Percentiles rank a stretch among this genome's conserved stretches.
These are phyloP conservation scores for Dicyrtoma fusca DNA, from an alignment of 2,888 invertebrate species.

Conservation along the genomic window DNA sequence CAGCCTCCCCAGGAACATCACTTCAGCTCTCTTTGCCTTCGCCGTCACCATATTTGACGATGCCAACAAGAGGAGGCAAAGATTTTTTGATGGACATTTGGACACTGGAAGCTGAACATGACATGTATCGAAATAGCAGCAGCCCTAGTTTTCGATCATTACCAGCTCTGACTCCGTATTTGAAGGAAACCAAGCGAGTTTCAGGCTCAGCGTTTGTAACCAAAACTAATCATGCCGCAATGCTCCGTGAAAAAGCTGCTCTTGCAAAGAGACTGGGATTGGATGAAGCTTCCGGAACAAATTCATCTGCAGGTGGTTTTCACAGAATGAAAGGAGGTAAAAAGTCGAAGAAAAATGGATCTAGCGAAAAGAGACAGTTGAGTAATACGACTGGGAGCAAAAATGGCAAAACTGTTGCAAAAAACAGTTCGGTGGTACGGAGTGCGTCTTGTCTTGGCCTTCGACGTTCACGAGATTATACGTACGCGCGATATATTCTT, in stretches of 20 bases:
- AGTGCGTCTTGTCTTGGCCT: slow-evolving; percentile 51
- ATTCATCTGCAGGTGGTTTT: neutral
- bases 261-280: slow-evolving; percentile 32
- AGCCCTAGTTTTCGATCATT: slow-evolving; percentile 45
- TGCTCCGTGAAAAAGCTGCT: slow-evolving; percentile 32
- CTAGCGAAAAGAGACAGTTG: neutral
- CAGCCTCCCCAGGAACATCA: neutral
- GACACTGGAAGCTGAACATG: slow-evolving; percentile 27
- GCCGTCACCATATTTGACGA: slow-evolving; percentile 44
- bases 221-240: slow-evolving; percentile 37
- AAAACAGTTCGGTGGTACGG: slow-evolving; percentile 27
- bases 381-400: neutral
- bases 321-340: neutral
- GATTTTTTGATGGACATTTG: slow-evolving; percentile 28
- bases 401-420: neutral
- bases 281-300: slow-evolving; percentile 28
- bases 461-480: slow-evolving; percentile 50
- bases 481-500: slow-evolving; percentile 63
- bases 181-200: slow-evolving; percentile 54
- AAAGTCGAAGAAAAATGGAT: neutral
- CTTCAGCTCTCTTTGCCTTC: neutral
- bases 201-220: slow-evolving; percentile 48
- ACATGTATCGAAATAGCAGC: slow-evolving; percentile 3
- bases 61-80: slow-evolving; percentile 39
- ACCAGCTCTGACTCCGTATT: slow-evolving; percentile 54